Base-by-base conservation (phyloP, 2,888 invertebrate genomes). In the Athalia cordata region DNA sequence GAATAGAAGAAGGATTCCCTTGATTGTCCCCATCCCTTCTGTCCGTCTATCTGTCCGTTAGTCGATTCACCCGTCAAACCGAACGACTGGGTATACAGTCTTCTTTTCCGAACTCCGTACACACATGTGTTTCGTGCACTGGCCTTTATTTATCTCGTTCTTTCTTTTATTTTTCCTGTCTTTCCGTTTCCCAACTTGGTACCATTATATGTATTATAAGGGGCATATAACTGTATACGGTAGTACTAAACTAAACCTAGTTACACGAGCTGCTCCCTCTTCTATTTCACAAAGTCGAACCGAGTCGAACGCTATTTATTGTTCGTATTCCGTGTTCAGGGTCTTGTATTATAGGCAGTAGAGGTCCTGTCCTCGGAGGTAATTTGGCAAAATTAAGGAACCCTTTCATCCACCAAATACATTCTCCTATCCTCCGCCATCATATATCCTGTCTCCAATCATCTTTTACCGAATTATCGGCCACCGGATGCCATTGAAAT, bases 11-110 rank as follows among this genome's bases (percentile, higher is more conserved):
- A 79, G 81, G 78, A 82, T 82, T 80, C 81, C 80, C 80, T 81
- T 81, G 82, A 83, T 83, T 83, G 83, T 82, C 82, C 80, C 81
- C 80, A 77, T 79, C 77, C 75, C 75, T 62, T 75, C 75, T 8
- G 64, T 29, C 77, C 78, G 82, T 75, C 75, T 64, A 52, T 59
- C 75, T 78, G 80, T 81, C 79, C 80, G 82, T 29, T 29, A 29
- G 29, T 83, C 83, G 81, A 81, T 82, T 80, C 79, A 77, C 66
- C 75, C 64, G 62, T 75, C 75, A 75, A 75, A 75, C 62, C 75
- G n/a, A 75, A 64, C 64, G 62, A 64, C 62, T 62, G 29, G 29
- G 29, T 29, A 29, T 29, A 29, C 29, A 13, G 61, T 62, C 75
- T 47, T 49, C 45, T 57, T 64, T 47, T 75, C 62, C 15, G 50